Conservation (phyloP, 1,140 invertebrate genomes). For the Planococcus citri region DNA sequence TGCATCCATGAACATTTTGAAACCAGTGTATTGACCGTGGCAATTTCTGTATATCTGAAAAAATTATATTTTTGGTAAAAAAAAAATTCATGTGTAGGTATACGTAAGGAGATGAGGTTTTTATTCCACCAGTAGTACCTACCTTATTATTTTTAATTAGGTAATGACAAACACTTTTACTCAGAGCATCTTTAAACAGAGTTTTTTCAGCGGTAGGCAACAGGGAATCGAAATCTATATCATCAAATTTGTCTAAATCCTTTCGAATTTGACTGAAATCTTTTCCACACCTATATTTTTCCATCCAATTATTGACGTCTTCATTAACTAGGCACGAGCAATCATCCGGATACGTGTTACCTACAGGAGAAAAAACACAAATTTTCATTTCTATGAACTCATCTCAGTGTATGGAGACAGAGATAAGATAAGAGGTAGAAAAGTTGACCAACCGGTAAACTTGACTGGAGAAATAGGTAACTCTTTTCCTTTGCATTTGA, state of each 20-base stretch:
- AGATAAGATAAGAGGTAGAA: background rate
- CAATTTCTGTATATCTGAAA: constrained; percentile 68
- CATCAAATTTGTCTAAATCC: constrained; percentile 57
- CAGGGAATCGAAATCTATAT: constrained; percentile 57
- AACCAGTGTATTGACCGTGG: constrained; percentile 88
- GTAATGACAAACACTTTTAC: constrained; percentile 81
- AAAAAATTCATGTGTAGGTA: no score
- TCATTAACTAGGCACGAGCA: constrained; percentile 63
- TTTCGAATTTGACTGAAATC: constrained; percentile 55
- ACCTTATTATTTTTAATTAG: constrained; percentile 70
- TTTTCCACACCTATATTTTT: constrained; percentile 50
- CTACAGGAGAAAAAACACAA: constrained; percentile 40
- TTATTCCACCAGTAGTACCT: no score
- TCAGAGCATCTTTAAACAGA: constrained; percentile 51
- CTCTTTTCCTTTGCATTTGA: constrained; percentile 48
- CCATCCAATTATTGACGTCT: constrained; percentile 50
- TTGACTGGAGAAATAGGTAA: background rate
- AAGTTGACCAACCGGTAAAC: background rate
- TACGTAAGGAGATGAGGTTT: background rate
- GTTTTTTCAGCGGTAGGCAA: constrained; percentile 46
- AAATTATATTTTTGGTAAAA: background rate
- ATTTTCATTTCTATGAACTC: background rate
- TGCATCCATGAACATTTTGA: constrained; percentile 89
- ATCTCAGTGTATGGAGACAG: background rate
- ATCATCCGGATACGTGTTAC: constrained; percentile 61